phyloP scores from a whole-genome alignment of 2,797 vertebrate genomes.

The Pitangus sulphuratus region DNA sequence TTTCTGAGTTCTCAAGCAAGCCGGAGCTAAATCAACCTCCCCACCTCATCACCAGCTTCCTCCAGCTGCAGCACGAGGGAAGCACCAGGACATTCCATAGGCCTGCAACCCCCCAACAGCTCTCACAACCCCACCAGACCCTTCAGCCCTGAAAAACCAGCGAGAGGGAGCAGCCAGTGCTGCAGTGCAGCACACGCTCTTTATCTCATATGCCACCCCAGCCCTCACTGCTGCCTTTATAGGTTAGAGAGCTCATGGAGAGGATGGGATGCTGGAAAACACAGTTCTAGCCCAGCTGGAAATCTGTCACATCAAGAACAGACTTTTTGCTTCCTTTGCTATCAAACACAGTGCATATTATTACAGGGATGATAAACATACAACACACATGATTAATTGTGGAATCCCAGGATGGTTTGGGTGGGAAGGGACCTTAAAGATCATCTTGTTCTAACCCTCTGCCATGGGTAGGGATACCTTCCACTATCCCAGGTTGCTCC shows the following conservation, averaged over 20 bases:
- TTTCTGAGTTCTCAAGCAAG: not conserved
- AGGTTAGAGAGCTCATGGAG: not conserved
- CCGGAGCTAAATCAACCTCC: not conserved
- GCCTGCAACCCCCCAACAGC: accelerated
- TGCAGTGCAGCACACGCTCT: not conserved
- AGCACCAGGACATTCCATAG: not conserved
- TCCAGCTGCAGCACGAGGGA: accelerated
- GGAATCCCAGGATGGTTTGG: not conserved
- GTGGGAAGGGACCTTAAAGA: not conserved
- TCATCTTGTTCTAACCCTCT: not conserved
- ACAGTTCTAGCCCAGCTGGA: not conserved
- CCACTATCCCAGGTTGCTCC: not conserved
- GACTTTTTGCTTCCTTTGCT: not conserved
- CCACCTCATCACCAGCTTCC: not conserved
- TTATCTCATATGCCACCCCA: not conserved
- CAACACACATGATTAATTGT: not conserved
- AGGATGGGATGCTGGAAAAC: not conserved
- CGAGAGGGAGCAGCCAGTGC: not conserved
- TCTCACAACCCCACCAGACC: not conserved
- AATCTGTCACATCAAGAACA: not conserved
- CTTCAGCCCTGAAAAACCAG: not conserved
- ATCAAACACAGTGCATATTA: not conserved
- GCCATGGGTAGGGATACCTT: not conserved
- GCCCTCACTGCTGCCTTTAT: not conserved
- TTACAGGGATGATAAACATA: not conserved